Conservation (phyloP, 2,888 invertebrate genomes). For the Lapara coniferarum region DNA sequence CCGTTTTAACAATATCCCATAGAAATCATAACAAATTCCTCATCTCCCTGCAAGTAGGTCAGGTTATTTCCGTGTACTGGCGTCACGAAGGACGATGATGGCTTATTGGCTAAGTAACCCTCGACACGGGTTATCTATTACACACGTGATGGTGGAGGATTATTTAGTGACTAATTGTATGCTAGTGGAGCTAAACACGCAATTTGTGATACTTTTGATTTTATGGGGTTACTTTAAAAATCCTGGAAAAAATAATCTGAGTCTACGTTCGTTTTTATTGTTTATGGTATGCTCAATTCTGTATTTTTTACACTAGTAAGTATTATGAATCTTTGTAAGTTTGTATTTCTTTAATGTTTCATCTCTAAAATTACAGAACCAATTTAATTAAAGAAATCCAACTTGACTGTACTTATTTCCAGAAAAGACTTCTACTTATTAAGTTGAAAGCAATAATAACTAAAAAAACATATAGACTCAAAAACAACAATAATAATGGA, state of each 20-base stretch:
- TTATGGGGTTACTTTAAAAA: not conserved
- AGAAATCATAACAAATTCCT: not conserved
- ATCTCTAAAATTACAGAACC: too few species aligned
- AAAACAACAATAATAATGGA: too few species aligned
- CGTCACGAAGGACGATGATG: slow-evolving; percentile 3
- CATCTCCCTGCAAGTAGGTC: slow-evolving; percentile 7
- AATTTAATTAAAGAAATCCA: too few species aligned
- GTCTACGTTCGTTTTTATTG: too few species aligned
- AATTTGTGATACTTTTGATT: not conserved
- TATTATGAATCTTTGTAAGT: too few species aligned
- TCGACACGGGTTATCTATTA: slow-evolving; percentile 13
- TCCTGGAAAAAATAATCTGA: not conserved
- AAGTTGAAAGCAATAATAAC: too few species aligned
- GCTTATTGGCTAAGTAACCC: slow-evolving; percentile 5
- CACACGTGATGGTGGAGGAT: not conserved
- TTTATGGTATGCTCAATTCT: too few species aligned
- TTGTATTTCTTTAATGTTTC: too few species aligned
- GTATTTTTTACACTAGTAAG: too few species aligned
- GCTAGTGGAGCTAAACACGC: not conserved
- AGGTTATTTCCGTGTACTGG: not conserved
- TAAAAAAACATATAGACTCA: too few species aligned
- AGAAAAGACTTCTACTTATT: too few species aligned
- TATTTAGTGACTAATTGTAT: slow-evolving; percentile 2
- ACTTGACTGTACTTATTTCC: too few species aligned
- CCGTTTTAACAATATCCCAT: not conserved